Evolutionary conservation across 2,113 vertebrate genomes (phyloP).

Genomic region (Pachyramphus minor): DNA sequence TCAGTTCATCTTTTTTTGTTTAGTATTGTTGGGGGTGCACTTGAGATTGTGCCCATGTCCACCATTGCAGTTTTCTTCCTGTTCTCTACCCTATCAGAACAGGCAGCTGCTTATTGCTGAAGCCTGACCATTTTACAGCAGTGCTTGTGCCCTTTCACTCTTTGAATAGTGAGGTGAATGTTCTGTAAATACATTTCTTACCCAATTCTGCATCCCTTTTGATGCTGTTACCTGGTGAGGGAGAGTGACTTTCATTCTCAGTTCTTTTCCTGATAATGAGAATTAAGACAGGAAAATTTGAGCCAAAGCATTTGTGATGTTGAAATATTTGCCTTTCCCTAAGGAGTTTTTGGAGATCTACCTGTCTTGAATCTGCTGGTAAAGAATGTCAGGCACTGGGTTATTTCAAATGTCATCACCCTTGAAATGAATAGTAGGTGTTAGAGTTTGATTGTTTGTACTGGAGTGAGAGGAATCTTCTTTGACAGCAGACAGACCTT

Average conservation of each 20-base stretch:
- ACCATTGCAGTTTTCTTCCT: background rate
- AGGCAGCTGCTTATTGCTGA: background rate
- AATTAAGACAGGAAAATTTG: background rate
- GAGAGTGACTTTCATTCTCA: background rate
- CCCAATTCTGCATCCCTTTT: background rate
- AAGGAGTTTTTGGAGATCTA: background rate
- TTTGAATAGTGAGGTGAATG: background rate
- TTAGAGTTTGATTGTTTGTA: background rate
- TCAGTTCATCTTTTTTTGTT: background rate
- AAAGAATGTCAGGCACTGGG: background rate
- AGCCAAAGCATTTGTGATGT: background rate
- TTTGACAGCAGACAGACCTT: background rate
- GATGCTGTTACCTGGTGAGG: background rate
- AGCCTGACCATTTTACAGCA: background rate
- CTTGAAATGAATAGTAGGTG: background rate
- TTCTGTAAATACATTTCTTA: background rate
- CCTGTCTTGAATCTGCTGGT: background rate
- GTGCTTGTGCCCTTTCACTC: background rate
- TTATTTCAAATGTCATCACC: background rate
- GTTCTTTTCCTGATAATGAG: background rate
- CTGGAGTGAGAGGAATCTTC: background rate
- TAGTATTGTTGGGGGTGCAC: background rate
- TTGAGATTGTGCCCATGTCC: background rate
- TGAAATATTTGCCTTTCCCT: background rate
- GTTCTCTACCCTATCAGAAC: background rate